Conservation (phyloP, 2,797 vertebrate genomes). For the Triplophysa bombifrons region DNA sequence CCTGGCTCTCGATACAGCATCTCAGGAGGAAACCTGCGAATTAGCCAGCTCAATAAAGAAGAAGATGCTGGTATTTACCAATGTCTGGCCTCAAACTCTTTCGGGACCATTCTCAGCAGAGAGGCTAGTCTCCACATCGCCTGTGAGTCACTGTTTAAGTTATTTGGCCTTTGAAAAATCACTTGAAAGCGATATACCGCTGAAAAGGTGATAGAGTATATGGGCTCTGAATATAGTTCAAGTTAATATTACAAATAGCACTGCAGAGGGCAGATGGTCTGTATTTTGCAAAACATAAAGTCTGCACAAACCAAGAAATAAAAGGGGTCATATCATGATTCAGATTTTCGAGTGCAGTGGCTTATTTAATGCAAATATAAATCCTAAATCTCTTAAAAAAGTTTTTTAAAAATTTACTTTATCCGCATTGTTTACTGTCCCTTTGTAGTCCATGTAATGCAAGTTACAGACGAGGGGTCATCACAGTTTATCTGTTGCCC, state of each 20-base stretch:
- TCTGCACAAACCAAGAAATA: not conserved
- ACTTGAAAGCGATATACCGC: not conserved
- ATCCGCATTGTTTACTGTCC: too few relatives aligned
- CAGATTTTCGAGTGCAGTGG: not conserved
- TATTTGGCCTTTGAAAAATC: constrained; percentile 1
- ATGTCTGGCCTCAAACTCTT: constrained; percentile 90
- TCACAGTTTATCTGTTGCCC: too few relatives aligned
- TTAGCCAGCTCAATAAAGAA: constrained; percentile 87
- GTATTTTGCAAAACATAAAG: not conserved
- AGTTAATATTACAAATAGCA: constrained; percentile 15
- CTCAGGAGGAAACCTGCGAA: constrained; percentile 87
- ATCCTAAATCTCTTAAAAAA: too few relatives aligned
- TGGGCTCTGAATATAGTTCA: not conserved
- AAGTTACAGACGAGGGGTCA: too few relatives aligned
- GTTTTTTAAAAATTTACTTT: too few relatives aligned
- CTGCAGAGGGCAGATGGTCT: constrained; percentile 15
- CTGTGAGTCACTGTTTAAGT: constrained; percentile 80
- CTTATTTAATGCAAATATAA: too few relatives aligned
- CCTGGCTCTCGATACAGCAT: constrained; percentile 86
- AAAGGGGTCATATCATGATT: not conserved
- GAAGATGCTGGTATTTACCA: constrained; percentile 89
- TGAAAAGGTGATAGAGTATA: not conserved
- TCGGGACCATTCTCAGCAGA: constrained; percentile 91
- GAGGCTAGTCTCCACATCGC: constrained; percentile 91
- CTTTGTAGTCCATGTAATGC: too few relatives aligned